Percentiles rank a stretch among this genome's conserved stretches.
phyloP scores from a whole-genome alignment of 2,797 vertebrate genomes.

The Basileuterus tristriatus region DNA sequence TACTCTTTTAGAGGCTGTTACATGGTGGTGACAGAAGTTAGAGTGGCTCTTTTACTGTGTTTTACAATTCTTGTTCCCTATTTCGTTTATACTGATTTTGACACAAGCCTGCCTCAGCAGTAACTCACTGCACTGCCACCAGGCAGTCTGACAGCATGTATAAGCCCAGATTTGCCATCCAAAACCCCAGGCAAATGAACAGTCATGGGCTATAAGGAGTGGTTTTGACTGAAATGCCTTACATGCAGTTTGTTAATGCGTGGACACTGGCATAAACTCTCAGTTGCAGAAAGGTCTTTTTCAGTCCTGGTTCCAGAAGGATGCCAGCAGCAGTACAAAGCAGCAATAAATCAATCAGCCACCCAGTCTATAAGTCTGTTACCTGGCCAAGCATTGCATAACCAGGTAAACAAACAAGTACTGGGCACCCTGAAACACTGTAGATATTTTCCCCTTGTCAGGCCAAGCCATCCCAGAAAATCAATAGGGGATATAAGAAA shows the following conservation, averaged over 20 bases:
- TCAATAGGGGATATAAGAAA: constrained; percentile 1
- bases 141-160: background rate
- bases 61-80: background rate
- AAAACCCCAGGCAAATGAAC: background rate
- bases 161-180: background rate
- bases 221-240: background rate
- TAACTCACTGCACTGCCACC: background rate
- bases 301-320: background rate
- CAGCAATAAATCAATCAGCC: constrained; percentile 57
- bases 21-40: background rate
- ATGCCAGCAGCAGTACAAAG: background rate
- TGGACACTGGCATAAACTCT: background rate
- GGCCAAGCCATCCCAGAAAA: background rate
- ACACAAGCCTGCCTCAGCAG: background rate
- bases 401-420: constrained; percentile 35
- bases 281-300: background rate
- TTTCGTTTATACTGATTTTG: background rate
- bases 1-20: background rate
- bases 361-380: background rate
- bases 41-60: background rate
- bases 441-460: constrained; percentile 32
- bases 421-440: constrained; percentile 4
- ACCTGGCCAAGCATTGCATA: background rate
- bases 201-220: background rate
- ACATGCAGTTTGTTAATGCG: background rate